Evolutionary conservation across 2,113 vertebrate genomes (phyloP).

Genomic region (Trematocara variabile): DNA sequence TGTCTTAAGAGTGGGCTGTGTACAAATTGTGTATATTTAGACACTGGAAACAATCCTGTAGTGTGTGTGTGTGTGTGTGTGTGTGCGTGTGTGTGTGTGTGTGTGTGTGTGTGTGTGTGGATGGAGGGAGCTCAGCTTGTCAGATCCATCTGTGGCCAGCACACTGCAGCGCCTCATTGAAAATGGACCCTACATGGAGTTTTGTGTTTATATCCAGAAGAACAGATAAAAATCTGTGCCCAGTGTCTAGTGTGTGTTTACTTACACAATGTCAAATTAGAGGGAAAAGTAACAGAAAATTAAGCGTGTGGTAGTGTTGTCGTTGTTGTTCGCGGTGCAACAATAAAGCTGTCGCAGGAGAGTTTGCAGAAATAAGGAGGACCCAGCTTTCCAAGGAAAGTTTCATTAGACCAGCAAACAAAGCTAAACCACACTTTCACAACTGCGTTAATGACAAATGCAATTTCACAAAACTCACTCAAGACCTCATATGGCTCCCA

Average conservation of each 20-base stretch:
- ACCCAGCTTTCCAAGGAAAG: neutral
- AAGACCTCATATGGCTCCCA: slow-evolving; percentile 23
- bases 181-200: slow-evolving; percentile 1
- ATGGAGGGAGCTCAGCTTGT: too few relatives aligned
- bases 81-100: too few relatives aligned
- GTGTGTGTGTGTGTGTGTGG: too few relatives aligned
- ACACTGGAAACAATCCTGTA: too few relatives aligned
- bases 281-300: neutral
- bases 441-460: neutral
- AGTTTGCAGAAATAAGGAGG: neutral
- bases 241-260: neutral
- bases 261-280: neutral
- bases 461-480: neutral
- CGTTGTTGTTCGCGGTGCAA: neutral
- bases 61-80: too few relatives aligned
- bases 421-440: neutral
- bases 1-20: too few relatives aligned
- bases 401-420: neutral
- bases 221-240: neutral
- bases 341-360: neutral
- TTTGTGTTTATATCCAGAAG: neutral
- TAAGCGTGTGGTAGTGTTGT: neutral
- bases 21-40: too few relatives aligned
- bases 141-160: slow-evolving; percentile 5
- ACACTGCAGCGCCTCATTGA: slow-evolving; percentile 1